Evolutionary conservation across 2,888 invertebrate genomes (phyloP).

Genomic region (Flabesymbios commensalis): DNA sequence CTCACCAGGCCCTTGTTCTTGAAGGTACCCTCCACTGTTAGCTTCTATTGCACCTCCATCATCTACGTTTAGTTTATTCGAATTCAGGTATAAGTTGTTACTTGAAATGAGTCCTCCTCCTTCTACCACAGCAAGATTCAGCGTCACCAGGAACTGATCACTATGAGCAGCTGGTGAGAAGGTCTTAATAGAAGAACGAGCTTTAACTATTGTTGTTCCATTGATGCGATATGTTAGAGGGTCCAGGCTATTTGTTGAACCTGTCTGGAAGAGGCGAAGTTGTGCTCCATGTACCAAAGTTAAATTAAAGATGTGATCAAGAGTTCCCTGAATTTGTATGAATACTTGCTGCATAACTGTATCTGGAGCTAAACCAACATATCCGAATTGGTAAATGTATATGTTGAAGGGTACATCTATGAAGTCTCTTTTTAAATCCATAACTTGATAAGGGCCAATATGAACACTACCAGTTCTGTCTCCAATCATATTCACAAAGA

Average conservation of each 20-base stretch:
- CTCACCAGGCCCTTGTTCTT: constrained; percentile 41
- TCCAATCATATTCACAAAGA: constrained; percentile 47
- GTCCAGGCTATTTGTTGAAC: constrained; percentile 39
- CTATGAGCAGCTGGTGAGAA: constrained; percentile 40
- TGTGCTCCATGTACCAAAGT: constrained; percentile 44
- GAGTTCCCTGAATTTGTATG: constrained; percentile 41
- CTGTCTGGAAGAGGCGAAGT: constrained; percentile 40
- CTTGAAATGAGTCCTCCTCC: constrained; percentile 43
- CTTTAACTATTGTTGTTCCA: constrained; percentile 44
- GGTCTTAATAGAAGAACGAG: constrained; percentile 40
- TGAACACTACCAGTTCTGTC: constrained; percentile 44
- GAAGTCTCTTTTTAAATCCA: constrained; percentile 41
- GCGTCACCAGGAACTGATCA: constrained; percentile 38
- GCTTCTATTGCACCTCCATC: constrained; percentile 46
- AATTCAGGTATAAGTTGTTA: constrained; percentile 39
- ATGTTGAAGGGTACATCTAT: constrained; percentile 46
- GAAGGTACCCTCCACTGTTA: constrained; percentile 42
- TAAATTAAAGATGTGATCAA: constrained; percentile 44
- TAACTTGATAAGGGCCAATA: constrained; percentile 43
- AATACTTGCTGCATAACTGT: constrained; percentile 44
- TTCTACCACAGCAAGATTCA: constrained; percentile 40
- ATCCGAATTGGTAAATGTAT: constrained; percentile 43
- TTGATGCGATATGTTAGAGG: constrained; percentile 38
- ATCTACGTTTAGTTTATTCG: constrained; percentile 41
- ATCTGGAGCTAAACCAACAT: constrained; percentile 44